A percentile compares a stretch with the other conserved stretches of the same genome.
Conservation (phyloP, 2,113 vertebrate species). For the rat (Rattus norvegicus) region GRCr8 NC_086029.1:54410501-54411000, state of each 20-base stretch:
- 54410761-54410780: not conserved
- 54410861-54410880: too few relatives aligned
- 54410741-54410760: not conserved
- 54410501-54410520: not conserved
- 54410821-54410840: not conserved
- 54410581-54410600: not conserved
- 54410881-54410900: too few relatives aligned
- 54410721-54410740: not conserved
- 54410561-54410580: not conserved
- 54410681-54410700: not conserved
- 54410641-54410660: not conserved
- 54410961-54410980: not conserved
- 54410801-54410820: not conserved
- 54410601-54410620: not conserved
- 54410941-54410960: not conserved
- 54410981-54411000: not conserved
- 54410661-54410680: too few relatives aligned
- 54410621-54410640: not conserved
- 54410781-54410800: not conserved
- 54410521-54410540: not conserved
- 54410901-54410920: not conserved
- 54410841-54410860: not conserved
- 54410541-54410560: not conserved
- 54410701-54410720: not conserved
- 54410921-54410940: not conserved